Base-by-base conservation (phyloP, 2,113 vertebrate species). In the Rafetus swinhoei region DNA sequence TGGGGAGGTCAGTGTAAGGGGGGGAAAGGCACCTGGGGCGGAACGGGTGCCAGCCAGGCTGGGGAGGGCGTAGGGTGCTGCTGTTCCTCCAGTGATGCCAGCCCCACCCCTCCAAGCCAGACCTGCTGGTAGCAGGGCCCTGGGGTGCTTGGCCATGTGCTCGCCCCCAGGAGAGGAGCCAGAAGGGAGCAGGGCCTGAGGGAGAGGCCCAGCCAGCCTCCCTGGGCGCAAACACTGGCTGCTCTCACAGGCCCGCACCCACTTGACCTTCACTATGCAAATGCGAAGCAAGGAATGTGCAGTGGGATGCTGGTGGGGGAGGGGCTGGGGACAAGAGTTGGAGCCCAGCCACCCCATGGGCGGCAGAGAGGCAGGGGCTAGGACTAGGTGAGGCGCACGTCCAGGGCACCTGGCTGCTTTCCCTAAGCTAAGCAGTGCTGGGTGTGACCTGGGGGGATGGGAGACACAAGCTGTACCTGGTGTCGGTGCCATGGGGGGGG, bases 211-310 rank as follows among this genome's bases (percentile, higher is more conserved):
- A 22, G 35, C 45, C 72, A 52, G 57, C 45, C 29, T 1, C 3
- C 53, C 72, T 39, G 16, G 45, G 18, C 2, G 21, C 74, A 32
- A 83, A 19, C 29, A 18, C 69, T 13, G 11, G 32, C 7, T 60
- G 25, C 24, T 81, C 57, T 53, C n/a, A 50, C 32, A 87, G 69
- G 60, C 86, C 62, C 2, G 81, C 62, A 81, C 82, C 65, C 76
- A 35, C 76, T 88, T 88, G 91, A 92, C 91, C 91, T 92, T 92
- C 86, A 88, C 84, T 88, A 88, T 92, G 88, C 91, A 88, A 92
- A 84, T 79, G 81, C 45, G 87, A 53, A 32, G 76, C 53, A 50
- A 92, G 82, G 91, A 85, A 92, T 92, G 91, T 39, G 90, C 79
- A 87, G n/a, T 81, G 82, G 85, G 90, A 82, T 69, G 25, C 60